A percentile compares a stretch with the other conserved stretches of the same genome.
These are phyloP conservation scores for Sturnira hondurensis DNA, from an alignment of 2,113 vertebrate genomes.

Conservation along the genomic window DNA sequence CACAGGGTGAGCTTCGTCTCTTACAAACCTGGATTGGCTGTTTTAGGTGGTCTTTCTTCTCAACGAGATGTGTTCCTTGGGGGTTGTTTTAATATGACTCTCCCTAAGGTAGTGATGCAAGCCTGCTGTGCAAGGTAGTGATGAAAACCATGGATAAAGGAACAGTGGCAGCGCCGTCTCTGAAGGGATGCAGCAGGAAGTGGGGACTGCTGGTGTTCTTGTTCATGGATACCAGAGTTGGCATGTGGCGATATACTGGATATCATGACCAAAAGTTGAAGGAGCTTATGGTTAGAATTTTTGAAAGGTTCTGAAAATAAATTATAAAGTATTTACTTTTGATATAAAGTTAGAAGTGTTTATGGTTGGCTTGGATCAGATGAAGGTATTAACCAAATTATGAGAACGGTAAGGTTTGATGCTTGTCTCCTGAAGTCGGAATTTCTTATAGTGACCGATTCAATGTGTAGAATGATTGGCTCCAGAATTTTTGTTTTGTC, in stretches of 20 bases:
- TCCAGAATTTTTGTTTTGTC: conserved; percentile 25
- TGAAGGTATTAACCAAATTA: conserved; percentile 16
- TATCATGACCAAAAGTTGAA: neutral
- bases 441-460: neutral
- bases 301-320: conserved; percentile 28
- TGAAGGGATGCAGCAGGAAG: neutral
- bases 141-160: neutral
- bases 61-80: neutral
- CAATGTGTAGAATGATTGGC: neutral
- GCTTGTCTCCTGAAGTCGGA: neutral
- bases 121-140: neutral
- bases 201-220: neutral
- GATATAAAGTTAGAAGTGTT: conserved; percentile 42
- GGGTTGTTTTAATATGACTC: conserved; percentile 9
- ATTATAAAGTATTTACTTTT: conserved; percentile 34
- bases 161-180: neutral
- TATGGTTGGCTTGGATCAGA: neutral
- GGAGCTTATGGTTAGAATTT: neutral
- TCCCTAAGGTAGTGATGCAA: neutral
- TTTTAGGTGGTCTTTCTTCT: neutral
- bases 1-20: neutral
- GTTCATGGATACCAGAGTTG: neutral
- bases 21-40: neutral
- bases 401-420: conserved; percentile 5
- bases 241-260: too few relatives aligned